These are phyloP conservation scores for Lycodopsis pacificus DNA, from an alignment of 2,797 vertebrate species.

Conservation along the genomic window DNA sequence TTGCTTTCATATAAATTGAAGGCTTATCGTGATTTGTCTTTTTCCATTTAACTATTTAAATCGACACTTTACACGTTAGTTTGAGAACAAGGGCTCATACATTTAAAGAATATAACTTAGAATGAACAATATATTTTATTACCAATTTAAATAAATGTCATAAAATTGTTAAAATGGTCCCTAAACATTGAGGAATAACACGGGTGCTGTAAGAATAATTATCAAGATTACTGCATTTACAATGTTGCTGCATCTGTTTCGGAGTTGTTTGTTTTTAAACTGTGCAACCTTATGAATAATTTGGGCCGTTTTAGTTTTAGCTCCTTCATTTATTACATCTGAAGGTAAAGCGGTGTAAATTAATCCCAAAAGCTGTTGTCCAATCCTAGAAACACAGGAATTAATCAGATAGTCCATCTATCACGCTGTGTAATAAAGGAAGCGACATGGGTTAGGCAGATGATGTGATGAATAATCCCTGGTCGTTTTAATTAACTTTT, in stretches of 20 bases:
- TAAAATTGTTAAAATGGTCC: constrained; percentile 1
- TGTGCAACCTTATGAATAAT: constrained; percentile 20
- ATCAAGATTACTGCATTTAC: not conserved
- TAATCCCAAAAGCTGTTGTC: constrained; percentile 89
- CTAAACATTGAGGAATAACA: constrained; percentile 2
- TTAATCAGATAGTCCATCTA: constrained; percentile 97
- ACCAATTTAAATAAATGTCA: not conserved
- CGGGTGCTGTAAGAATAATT: not conserved
- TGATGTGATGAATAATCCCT: constrained; percentile 99
- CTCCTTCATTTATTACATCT: constrained; percentile 67
- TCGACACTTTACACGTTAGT: not conserved
- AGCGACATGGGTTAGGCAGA: constrained; percentile 97
- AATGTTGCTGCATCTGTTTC: not conserved
- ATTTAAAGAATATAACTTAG: constrained; percentile 8
- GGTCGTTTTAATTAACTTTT: constrained; percentile 99
- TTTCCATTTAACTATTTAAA: constrained; percentile 11
- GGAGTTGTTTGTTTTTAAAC: constrained; percentile 3
- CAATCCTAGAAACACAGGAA: constrained; percentile 99
- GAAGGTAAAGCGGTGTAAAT: constrained; percentile 89
- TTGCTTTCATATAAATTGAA: constrained; percentile 23
- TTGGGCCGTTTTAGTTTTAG: constrained; percentile 23
- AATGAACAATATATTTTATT: not conserved
- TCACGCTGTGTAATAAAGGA: constrained; percentile 98
- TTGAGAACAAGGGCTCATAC: not conserved
- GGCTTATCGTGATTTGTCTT: not conserved